These are phyloP conservation scores for Acleris sparsana DNA, from an alignment of 2,888 invertebrate genomes.

Conservation along the genomic window DNA sequence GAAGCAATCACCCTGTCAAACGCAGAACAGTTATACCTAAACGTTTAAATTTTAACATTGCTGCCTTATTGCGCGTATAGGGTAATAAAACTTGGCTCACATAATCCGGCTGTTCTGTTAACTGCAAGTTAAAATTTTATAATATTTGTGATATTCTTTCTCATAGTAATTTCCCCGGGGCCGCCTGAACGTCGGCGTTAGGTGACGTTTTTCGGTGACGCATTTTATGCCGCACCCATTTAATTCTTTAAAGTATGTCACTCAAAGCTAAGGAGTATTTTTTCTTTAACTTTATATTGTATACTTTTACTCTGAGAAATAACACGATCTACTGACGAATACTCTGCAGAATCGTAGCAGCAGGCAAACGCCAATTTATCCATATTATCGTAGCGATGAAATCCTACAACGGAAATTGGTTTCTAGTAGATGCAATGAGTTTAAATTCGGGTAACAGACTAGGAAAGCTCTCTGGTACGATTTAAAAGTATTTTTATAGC, in stretches of 20 bases:
- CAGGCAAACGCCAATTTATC: too few species aligned
- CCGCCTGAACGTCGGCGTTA: constrained; percentile 18
- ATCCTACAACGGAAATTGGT: too few species aligned
- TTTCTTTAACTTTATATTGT: too few species aligned
- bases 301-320: too few species aligned
- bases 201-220: constrained; percentile 20
- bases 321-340: too few species aligned
- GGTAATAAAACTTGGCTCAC: constrained; percentile 14
- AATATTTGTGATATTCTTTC: constrained; percentile 31
- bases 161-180: constrained; percentile 30
- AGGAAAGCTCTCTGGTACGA: too few species aligned
- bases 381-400: too few species aligned
- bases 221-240: constrained; percentile 14
- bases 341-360: too few species aligned
- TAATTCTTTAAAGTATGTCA: constrained; percentile 12
- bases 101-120: constrained; percentile 10
- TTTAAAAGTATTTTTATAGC: too few species aligned
- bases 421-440: too few species aligned
- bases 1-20: constrained; percentile 15
- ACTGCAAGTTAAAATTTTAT: constrained; percentile 25
- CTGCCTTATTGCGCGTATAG: background rate
- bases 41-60: constrained; percentile 1
- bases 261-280: background rate
- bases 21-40: constrained; percentile 9
- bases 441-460: too few species aligned